Percentiles rank a stretch among this genome's conserved stretches.
phyloP scores from a whole-genome alignment of 2,888 invertebrate species.

The Timema cristinae region DNA sequence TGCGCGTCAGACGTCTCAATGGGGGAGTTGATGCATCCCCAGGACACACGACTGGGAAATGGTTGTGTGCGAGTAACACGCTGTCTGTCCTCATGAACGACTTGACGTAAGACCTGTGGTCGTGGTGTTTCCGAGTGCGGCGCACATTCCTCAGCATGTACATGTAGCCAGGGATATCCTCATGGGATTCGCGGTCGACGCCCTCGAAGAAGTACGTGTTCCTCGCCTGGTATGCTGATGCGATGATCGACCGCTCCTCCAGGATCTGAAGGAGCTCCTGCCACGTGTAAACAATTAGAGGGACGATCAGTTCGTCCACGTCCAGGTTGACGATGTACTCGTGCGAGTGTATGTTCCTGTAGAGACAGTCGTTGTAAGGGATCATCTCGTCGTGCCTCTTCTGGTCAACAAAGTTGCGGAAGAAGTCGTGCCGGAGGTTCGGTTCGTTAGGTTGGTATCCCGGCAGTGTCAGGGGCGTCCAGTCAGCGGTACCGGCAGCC shows the following conservation, averaged over 20 bases:
- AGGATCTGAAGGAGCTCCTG: slow-evolving; percentile 52
- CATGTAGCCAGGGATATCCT: not conserved
- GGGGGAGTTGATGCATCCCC: not conserved
- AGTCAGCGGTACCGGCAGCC: slow-evolving; percentile 61
- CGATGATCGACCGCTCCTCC: not conserved
- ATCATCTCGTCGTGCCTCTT: slow-evolving; percentile 67
- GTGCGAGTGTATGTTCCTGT: slow-evolving; percentile 58
- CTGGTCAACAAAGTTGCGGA: slow-evolving; percentile 56
- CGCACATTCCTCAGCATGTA: not conserved
- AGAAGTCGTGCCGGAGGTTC: slow-evolving; percentile 42
- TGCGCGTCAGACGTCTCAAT: not conserved
- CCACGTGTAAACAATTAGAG: slow-evolving; percentile 57
- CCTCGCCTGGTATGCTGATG: not conserved
- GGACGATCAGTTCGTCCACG: slow-evolving; percentile 69
- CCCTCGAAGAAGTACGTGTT: slow-evolving; percentile 5
- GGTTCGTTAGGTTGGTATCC: slow-evolving; percentile 48
- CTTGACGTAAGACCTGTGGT: not conserved
- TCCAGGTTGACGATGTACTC: slow-evolving; percentile 59
- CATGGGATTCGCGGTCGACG: not conserved
- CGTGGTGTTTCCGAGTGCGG: not conserved
- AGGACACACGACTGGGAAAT: not conserved
- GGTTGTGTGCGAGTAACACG: not conserved
- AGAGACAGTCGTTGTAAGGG: slow-evolving; percentile 73
- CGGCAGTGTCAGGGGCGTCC: slow-evolving; percentile 59
- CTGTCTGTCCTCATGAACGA: not conserved